phyloP scores from a whole-genome alignment of 2,888 invertebrate species.

The Amphipoea lucens region DNA sequence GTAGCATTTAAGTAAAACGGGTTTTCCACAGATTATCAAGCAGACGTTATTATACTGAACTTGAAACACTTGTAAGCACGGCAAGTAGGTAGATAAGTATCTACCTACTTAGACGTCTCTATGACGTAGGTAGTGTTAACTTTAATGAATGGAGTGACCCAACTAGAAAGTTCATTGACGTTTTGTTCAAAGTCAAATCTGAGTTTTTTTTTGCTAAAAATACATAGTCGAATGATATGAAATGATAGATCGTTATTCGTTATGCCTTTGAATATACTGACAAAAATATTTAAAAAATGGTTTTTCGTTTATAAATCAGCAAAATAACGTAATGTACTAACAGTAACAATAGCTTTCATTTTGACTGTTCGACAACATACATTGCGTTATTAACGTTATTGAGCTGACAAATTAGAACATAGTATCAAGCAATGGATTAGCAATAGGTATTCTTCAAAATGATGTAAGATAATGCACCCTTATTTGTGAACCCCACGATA shows the following conservation, averaged over 20 bases:
- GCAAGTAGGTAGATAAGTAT: background rate
- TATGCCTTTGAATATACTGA: background rate
- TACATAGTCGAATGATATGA: too few relatives aligned
- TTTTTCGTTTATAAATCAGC: background rate
- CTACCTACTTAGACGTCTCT: background rate
- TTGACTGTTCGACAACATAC: background rate
- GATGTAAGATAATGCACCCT: too few relatives aligned
- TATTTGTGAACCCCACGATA: background rate
- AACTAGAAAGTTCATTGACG: background rate
- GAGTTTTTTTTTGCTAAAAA: background rate
- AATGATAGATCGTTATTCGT: too few relatives aligned
- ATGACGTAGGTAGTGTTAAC: background rate
- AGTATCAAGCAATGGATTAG: too few relatives aligned
- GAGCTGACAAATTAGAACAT: too few relatives aligned
- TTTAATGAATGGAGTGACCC: background rate
- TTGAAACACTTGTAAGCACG: background rate
- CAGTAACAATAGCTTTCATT: background rate
- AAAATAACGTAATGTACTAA: too few relatives aligned
- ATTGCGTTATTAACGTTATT: background rate
- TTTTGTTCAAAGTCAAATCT: background rate
- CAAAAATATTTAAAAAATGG: background rate
- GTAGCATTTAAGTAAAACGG: background rate
- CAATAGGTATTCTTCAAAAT: too few relatives aligned
- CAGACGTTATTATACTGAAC: background rate
- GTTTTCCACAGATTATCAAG: conserved; percentile 13